phyloP scores from a whole-genome alignment of 2,888 invertebrate species.

The Pterostichus niger region DNA sequence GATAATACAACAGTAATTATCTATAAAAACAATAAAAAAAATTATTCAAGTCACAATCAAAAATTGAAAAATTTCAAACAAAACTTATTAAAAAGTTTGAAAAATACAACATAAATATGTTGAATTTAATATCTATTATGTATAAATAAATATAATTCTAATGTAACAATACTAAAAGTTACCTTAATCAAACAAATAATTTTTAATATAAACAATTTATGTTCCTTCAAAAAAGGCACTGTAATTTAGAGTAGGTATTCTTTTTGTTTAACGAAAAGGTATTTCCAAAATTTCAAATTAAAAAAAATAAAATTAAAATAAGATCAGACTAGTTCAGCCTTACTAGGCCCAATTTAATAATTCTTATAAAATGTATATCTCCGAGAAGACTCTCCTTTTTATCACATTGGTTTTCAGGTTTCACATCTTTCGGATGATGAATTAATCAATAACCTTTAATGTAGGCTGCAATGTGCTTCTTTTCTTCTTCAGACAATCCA shows the following conservation, averaged over 20 bases:
- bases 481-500: constrained; percentile 89
- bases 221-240: constrained; percentile 22
- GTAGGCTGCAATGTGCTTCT: constrained; percentile 87
- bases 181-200: constrained; percentile 9
- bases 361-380: constrained; percentile 39
- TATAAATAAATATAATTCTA: constrained; percentile 59
- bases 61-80: constrained; percentile 49
- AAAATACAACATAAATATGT: constrained; percentile 48
- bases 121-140: constrained; percentile 45
- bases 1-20: constrained; percentile 58
- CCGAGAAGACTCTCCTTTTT: constrained; percentile 28
- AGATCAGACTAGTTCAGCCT: constrained; percentile 63
- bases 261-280: neutral
- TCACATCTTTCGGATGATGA: constrained; percentile 59
- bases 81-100: constrained; percentile 48
- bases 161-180: constrained; percentile 7
- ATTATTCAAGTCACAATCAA: constrained; percentile 40
- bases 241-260: constrained; percentile 3
- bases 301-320: constrained; percentile 52
- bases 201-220: neutral
- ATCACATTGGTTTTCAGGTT: constrained; percentile 61
- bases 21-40: constrained; percentile 64
- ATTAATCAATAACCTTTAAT: constrained; percentile 84
- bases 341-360: constrained; percentile 49
- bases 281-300: neutral